phyloP scores from a whole-genome alignment of 2,797 vertebrate species.

The Enteromius fasciolatus region DNA sequence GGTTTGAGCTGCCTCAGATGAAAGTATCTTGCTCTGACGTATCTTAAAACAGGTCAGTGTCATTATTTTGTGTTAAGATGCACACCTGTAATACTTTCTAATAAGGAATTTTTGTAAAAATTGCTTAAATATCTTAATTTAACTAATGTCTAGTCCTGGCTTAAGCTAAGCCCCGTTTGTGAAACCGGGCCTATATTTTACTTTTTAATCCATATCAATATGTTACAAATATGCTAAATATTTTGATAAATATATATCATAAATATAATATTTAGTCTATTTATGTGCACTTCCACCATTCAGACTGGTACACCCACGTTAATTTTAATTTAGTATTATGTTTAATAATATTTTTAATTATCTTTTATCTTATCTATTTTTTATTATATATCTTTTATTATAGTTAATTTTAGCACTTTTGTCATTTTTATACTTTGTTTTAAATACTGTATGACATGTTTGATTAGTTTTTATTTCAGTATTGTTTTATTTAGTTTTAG shows the following conservation, averaged over 20 bases:
- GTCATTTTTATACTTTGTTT: not conserved
- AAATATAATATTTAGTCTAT: not conserved
- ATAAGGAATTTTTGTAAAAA: too few species aligned
- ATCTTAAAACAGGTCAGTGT: too few species aligned
- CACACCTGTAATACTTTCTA: too few species aligned
- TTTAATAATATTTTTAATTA: not conserved
- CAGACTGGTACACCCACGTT: constrained; percentile 65
- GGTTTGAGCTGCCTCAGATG: too few species aligned
- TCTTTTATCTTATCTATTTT: not conserved
- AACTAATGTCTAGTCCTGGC: too few species aligned
- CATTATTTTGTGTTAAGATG: too few species aligned
- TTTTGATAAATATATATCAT: too few species aligned
- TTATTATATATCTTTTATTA: not conserved
- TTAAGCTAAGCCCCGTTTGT: too few species aligned
- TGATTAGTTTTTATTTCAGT: not conserved
- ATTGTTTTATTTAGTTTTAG: not conserved
- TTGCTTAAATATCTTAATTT: too few species aligned
- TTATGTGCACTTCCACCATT: not conserved
- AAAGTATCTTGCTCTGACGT: too few species aligned
- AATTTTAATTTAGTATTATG: not conserved
- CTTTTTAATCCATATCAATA: not conserved
- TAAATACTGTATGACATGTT: not conserved
- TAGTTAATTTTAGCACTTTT: not conserved
- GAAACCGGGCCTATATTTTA: too few species aligned
- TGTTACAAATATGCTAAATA: not conserved